phyloP scores from a whole-genome alignment of 2,113 vertebrate genomes.

The Thalassoma bifasciatum region DNA sequence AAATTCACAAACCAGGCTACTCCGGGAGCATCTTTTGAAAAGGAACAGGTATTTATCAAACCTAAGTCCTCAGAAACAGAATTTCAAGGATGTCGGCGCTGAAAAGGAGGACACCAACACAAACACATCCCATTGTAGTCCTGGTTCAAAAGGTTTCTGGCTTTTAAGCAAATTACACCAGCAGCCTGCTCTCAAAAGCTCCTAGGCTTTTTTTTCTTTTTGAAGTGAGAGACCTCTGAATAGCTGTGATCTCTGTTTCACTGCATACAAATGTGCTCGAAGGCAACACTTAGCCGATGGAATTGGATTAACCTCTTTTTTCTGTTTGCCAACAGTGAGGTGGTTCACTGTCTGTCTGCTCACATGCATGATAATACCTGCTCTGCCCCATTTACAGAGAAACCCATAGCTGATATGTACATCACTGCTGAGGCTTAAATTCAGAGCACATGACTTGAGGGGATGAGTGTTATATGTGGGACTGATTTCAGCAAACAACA shows the following conservation, averaged over 20 bases:
- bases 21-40: neutral
- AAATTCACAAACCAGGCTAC: neutral
- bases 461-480: neutral
- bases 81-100: neutral
- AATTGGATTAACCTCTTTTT: slow-evolving; percentile 56
- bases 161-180: slow-evolving; percentile 3
- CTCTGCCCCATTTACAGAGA: slow-evolving; percentile 1
- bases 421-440: no score
- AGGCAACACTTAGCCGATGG: slow-evolving; percentile 30
- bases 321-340: slow-evolving; percentile 27
- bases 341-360: neutral
- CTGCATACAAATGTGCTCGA: slow-evolving; percentile 64
- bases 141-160: neutral
- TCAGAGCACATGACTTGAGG: neutral
- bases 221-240: slow-evolving; percentile 17
- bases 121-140: neutral
- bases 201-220: slow-evolving; percentile 20
- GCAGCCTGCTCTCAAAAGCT: neutral
- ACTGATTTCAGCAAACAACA: neutral
- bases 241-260: slow-evolving; percentile 32
- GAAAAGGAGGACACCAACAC: slow-evolving; percentile 7
- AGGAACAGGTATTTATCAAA: neutral
- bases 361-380: neutral
- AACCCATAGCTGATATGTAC: neutral
- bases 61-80: neutral